Evolutionary conservation across 53 echinoderm and acorn worm genomes (phyloP).

Genomic region (Hippasteria phrygiana): DNA sequence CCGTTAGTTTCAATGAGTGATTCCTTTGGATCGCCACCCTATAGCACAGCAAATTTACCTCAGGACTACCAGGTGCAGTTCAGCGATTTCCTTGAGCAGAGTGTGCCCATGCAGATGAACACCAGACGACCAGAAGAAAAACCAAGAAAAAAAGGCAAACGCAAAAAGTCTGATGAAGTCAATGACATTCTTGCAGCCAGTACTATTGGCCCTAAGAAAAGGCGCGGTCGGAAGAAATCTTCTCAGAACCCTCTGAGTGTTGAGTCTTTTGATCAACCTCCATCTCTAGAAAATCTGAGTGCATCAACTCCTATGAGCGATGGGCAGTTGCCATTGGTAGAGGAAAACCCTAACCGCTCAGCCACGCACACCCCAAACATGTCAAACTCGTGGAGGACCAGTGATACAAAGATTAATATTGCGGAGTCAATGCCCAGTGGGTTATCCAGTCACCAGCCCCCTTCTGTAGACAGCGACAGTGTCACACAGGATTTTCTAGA

Average conservation of each 20-base stretch:
- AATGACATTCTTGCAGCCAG: constrained; percentile 60
- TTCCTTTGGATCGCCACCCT: constrained; percentile 50
- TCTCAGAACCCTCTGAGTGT: constrained; percentile 88
- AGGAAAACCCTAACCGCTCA: constrained; percentile 73
- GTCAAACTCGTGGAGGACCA: constrained; percentile 73
- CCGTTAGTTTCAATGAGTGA: constrained; percentile 45
- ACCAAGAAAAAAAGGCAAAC: constrained; percentile 76
- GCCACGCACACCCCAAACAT: constrained; percentile 80
- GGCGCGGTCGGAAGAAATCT: constrained; percentile 76
- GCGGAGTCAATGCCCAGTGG: constrained; percentile 66
- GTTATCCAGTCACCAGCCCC: constrained; percentile 48
- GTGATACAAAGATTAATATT: constrained; percentile 53
- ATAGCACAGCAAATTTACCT: constrained; percentile 36
- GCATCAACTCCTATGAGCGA: constrained; percentile 70
- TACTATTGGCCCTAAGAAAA: constrained; percentile 67
- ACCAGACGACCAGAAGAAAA: constrained; percentile 79
- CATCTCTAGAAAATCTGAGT: constrained; percentile 81
- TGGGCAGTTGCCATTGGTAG: constrained; percentile 66
- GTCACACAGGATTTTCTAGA: constrained; percentile 90
- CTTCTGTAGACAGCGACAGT: constrained; percentile 73
- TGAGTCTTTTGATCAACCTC: constrained; percentile 81
- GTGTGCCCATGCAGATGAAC: constrained; percentile 83
- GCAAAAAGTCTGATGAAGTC: constrained; percentile 87
- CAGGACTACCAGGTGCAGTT: constrained; percentile 82
- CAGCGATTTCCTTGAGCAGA: constrained; percentile 89